Evolutionary conservation across 2,797 vertebrate species (phyloP).

Genomic region (Sebastes goodei): DNA sequence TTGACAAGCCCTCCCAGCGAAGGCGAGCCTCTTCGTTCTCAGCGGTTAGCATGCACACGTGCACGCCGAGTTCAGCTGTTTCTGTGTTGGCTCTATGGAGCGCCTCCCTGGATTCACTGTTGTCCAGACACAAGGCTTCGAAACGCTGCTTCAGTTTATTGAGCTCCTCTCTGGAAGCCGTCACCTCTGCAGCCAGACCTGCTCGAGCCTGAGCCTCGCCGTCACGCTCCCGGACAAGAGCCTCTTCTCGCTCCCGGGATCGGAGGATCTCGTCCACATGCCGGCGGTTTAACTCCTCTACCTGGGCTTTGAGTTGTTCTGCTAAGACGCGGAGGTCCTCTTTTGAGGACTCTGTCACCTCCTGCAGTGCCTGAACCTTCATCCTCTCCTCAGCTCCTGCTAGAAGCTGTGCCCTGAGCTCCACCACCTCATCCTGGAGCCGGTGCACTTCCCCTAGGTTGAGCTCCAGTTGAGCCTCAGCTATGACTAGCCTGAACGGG

Average conservation of each 20-base stretch:
- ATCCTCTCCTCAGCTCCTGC: constrained; percentile 79
- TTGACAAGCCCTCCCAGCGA: constrained; percentile 75
- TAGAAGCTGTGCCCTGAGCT: constrained; percentile 85
- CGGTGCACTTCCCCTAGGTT: constrained; percentile 81
- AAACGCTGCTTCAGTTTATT: constrained; percentile 75
- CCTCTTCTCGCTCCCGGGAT: constrained; percentile 83
- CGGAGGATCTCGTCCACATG: constrained; percentile 87
- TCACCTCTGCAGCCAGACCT: constrained; percentile 77
- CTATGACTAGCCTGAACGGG: constrained; percentile 75
- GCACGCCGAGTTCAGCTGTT: constrained; percentile 89
- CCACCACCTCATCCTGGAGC: constrained; percentile 81
- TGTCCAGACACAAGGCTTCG: constrained; percentile 81
- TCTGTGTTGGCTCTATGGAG: constrained; percentile 90
- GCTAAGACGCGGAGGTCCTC: constrained; percentile 83
- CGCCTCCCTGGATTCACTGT: constrained; percentile 85
- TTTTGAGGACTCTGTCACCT: constrained; percentile 76
- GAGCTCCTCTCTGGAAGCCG: constrained; percentile 81
- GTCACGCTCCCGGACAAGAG: constrained; percentile 75
- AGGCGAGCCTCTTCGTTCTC: constrained; percentile 85
- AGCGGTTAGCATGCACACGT: constrained; percentile 87
- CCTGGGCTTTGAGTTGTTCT: constrained; percentile 86
- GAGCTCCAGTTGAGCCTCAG: constrained; percentile 86
- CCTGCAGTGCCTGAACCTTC: constrained; percentile 83
- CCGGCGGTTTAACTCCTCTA: constrained; percentile 86
- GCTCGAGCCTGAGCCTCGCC: constrained; percentile 68